Percentiles rank a stretch among this genome's conserved stretches.
Conservation (phyloP, 2,797 vertebrate genomes). For the Avahi laniger region DNA sequence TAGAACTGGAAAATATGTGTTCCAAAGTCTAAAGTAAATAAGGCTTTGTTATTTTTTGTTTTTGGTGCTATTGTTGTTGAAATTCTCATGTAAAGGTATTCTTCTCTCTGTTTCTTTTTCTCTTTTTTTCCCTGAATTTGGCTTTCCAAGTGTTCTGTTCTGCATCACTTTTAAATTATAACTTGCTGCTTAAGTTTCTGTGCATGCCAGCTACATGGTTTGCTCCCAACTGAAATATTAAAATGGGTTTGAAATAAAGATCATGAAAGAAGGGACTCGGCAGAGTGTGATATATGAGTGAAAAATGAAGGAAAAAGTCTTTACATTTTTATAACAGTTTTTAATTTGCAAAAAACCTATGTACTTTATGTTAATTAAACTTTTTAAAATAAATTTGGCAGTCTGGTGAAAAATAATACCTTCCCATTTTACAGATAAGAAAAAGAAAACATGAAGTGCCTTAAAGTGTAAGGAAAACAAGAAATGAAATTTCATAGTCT, state of each 20-base stretch:
- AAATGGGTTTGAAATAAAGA: neutral
- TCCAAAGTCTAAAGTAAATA: neutral
- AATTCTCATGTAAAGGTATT: neutral
- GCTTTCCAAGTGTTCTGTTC: neutral
- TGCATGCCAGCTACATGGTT: neutral
- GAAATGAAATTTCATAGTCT: neutral
- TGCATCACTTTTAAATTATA: neutral
- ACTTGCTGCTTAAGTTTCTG: neutral
- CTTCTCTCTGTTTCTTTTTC: neutral
- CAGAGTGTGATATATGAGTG: accelerated
- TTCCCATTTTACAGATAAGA: neutral
- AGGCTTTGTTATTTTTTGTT: neutral
- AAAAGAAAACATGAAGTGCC: neutral
- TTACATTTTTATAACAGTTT: neutral
- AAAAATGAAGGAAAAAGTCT: neutral
- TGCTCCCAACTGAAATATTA: neutral
- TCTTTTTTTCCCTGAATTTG: neutral
- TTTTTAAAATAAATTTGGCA: neutral
- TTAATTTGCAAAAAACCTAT: neutral
- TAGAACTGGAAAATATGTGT: neutral
- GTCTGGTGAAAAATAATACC: neutral
- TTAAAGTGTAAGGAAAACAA: neutral
- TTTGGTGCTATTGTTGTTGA: neutral
- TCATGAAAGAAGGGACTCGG: neutral
- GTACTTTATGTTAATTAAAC: neutral